Percentiles rank a stretch among this genome's conserved stretches.
phyloP scores from a whole-genome alignment of 2,797 vertebrate species.

The Periophthalmus magnuspinnatus region DNA sequence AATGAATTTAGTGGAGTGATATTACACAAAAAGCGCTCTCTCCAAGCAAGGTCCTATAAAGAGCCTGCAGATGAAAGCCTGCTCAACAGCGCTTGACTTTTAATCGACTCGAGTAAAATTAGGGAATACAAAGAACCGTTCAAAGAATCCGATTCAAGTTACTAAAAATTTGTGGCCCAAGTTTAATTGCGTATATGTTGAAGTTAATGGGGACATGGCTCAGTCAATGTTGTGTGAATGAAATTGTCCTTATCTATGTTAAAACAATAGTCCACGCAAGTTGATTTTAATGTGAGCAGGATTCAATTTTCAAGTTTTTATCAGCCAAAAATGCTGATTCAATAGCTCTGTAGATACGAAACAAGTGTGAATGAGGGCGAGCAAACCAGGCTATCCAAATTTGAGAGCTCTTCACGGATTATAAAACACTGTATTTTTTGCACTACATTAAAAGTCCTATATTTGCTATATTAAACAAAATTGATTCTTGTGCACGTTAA shows the following conservation, averaged over 20 bases:
- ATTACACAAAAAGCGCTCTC: conserved; percentile 17
- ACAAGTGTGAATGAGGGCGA: no score
- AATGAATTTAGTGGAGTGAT: conserved; percentile 24
- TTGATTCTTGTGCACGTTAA: no score
- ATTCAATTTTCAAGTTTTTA: background rate
- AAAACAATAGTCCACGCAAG: background rate
- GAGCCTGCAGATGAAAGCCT: conserved; percentile 30
- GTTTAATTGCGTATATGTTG: background rate
- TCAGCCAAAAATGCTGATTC: background rate
- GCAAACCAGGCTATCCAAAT: no score
- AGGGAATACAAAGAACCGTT: background rate
- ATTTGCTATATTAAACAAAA: no score
- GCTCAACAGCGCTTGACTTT: conserved; percentile 32
- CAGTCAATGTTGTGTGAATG: background rate
- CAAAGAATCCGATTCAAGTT: background rate
- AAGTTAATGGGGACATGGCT: background rate
- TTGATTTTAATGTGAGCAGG: background rate
- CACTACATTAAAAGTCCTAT: no score
- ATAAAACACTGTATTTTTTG: no score
- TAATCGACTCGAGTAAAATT: conserved; percentile 16
- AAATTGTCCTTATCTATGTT: background rate
- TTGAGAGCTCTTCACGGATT: no score
- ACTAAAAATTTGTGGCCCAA: background rate
- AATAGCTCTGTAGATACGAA: no score
- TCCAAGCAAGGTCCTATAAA: conserved; percentile 9